phyloP scores from a whole-genome alignment of 2,888 invertebrate genomes.

The Maniola hyperantus region DNA sequence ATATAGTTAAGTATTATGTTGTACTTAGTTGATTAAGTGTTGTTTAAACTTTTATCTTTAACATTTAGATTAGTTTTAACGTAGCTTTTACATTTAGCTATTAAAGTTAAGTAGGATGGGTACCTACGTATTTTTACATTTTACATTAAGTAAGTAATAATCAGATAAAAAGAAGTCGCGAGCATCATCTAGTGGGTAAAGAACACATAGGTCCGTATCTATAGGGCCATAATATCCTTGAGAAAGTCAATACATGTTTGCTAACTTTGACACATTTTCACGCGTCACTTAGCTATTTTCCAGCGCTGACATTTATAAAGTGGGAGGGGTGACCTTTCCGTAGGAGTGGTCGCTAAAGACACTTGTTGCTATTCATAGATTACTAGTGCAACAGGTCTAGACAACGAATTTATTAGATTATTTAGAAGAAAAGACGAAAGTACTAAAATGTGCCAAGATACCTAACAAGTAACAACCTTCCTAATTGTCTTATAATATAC shows the following conservation, averaged over 20 bases:
- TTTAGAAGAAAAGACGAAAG: too few relatives aligned
- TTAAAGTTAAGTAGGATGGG: not conserved
- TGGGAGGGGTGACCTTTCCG: slow-evolving; percentile 16
- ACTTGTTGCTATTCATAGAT: slow-evolving; percentile 35
- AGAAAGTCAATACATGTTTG: not conserved
- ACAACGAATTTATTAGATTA: not conserved
- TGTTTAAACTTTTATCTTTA: not conserved
- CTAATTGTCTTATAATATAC: not conserved
- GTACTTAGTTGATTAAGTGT: too few relatives aligned
- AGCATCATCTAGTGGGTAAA: not conserved
- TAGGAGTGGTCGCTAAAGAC: slow-evolving; percentile 17
- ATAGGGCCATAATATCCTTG: not conserved
- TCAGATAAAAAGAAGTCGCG: too few relatives aligned
- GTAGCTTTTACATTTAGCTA: slow-evolving; percentile 7
- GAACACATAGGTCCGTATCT: not conserved
- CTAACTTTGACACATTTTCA: slow-evolving; percentile 13
- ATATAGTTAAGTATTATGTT: not conserved
- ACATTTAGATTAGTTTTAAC: not conserved
- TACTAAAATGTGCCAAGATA: too few relatives aligned
- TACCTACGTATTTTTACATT: not conserved
- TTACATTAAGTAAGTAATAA: too few relatives aligned
- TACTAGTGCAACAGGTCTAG: slow-evolving; percentile 34
- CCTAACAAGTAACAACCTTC: not conserved
- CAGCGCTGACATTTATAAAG: slow-evolving; percentile 14
- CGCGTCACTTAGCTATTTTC: slow-evolving; percentile 17